Conservation (phyloP, 2,888 invertebrate species). For the Cantharis nigra region DNA sequence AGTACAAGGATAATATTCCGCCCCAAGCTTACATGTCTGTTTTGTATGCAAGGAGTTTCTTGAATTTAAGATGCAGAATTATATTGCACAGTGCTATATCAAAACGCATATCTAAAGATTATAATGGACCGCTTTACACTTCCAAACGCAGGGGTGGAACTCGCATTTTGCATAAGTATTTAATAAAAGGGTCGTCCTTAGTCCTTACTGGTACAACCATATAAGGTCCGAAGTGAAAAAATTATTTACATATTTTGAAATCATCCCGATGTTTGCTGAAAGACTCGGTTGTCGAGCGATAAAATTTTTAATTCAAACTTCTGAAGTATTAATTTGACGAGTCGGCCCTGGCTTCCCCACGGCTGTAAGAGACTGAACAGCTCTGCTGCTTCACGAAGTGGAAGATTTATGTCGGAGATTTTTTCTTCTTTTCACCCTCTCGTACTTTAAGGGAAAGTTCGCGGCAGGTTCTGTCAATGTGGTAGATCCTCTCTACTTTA, state of each 20-base stretch:
- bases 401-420: slow-evolving; percentile 41
- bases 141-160: slow-evolving; percentile 7
- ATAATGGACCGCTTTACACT: slow-evolving; percentile 15
- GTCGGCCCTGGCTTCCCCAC: slow-evolving; percentile 22
- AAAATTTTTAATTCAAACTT: neutral
- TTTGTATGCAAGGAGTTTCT: slow-evolving; percentile 6
- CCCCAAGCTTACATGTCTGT: neutral
- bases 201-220: neutral
- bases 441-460: slow-evolving; percentile 29
- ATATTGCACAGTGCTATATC: slow-evolving; percentile 20
- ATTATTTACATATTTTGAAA: neutral
- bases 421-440: slow-evolving; percentile 32
- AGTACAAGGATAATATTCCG: neutral
- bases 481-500: slow-evolving; percentile 35
- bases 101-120: slow-evolving; percentile 25
- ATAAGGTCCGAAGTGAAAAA: neutral
- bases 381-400: slow-evolving; percentile 34
- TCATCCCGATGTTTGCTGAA: neutral
- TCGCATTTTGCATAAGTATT: neutral
- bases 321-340: slow-evolving; percentile 7
- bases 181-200: neutral
- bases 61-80: slow-evolving; percentile 13
- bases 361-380: slow-evolving; percentile 28
- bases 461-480: slow-evolving; percentile 37
- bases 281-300: neutral